These are phyloP conservation scores for Planococcus citri DNA, from an alignment of 1,140 invertebrate genomes.

Conservation along the genomic window DNA sequence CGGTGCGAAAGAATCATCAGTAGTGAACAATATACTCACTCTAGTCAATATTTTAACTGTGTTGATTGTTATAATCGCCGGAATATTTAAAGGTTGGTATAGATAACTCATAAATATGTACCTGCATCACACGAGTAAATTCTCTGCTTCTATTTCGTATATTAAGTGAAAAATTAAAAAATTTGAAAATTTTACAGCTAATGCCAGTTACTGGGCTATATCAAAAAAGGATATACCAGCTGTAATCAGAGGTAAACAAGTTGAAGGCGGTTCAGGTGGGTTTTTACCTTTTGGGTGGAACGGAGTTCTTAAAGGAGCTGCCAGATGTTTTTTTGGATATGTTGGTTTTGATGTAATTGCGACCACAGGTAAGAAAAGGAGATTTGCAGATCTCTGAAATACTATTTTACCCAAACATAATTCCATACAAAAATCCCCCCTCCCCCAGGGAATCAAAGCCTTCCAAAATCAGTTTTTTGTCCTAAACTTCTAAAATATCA, in stretches of 20 bases:
- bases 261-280: no score
- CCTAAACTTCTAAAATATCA: no score
- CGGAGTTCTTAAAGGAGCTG: slow-evolving; percentile 68
- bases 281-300: slow-evolving; percentile 69
- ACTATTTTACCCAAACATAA: no score
- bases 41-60: slow-evolving; percentile 72
- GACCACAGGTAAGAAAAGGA: slow-evolving; percentile 41
- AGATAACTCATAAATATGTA: no score
- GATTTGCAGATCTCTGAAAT: no score
- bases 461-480: no score
- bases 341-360: slow-evolving; percentile 82
- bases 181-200: slow-evolving; percentile 32
- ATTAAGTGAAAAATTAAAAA: no score
- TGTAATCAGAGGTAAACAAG: slow-evolving; percentile 43
- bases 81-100: slow-evolving; percentile 60
- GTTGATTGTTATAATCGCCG: slow-evolving; percentile 64
- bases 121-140: no score
- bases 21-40: slow-evolving; percentile 84
- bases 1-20: slow-evolving; percentile 79
- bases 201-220: slow-evolving; percentile 54
- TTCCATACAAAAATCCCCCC: no score
- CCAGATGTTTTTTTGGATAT: slow-evolving; percentile 76
- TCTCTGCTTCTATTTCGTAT: no score
- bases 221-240: slow-evolving; percentile 41
- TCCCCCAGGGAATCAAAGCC: no score